A percentile compares a stretch with the other conserved stretches of the same genome.
These are phyloP conservation scores for Netelia inedita DNA, from an alignment of 2,888 invertebrate species.

Conservation along the genomic window DNA sequence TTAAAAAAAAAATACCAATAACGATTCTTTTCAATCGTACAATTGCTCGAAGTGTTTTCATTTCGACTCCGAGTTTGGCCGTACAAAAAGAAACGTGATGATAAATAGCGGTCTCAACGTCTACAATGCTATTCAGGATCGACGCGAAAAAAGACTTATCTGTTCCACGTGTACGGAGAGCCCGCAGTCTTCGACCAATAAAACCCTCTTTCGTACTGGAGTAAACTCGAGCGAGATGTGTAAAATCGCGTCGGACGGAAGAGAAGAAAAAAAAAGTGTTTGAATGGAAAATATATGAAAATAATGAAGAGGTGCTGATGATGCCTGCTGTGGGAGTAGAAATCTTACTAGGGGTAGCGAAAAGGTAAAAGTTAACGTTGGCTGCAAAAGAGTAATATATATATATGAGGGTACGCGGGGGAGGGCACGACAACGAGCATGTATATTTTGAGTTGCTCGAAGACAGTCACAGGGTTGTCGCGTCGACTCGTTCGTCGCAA, in stretches of 20 bases:
- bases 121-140: not conserved
- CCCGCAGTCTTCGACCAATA: not conserved
- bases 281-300: slow-evolving; percentile 29
- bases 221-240: not conserved
- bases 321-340: slow-evolving; percentile 42
- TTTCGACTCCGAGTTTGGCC: too few relatives aligned
- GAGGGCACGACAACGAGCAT: not conserved
- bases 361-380: slow-evolving; percentile 25
- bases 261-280: slow-evolving; percentile 18
- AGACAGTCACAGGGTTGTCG: not conserved
- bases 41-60: too few relatives aligned
- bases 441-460: not conserved
- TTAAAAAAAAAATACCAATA: too few relatives aligned
- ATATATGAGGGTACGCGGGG: slow-evolving; percentile 7
- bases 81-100: not conserved
- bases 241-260: slow-evolving; percentile 1
- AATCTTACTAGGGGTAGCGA: not conserved
- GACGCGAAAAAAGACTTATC: slow-evolving; percentile 6
- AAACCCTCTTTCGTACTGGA: not conserved
- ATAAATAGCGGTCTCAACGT: not conserved
- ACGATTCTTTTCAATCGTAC: too few relatives aligned
- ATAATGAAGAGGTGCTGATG: slow-evolving; percentile 55
- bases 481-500: not conserved
- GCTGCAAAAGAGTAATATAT: slow-evolving; percentile 6
- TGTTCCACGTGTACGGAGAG: not conserved